phyloP scores from a whole-genome alignment of 2,113 vertebrate genomes.

The Odocoileus hemionus region DNA sequence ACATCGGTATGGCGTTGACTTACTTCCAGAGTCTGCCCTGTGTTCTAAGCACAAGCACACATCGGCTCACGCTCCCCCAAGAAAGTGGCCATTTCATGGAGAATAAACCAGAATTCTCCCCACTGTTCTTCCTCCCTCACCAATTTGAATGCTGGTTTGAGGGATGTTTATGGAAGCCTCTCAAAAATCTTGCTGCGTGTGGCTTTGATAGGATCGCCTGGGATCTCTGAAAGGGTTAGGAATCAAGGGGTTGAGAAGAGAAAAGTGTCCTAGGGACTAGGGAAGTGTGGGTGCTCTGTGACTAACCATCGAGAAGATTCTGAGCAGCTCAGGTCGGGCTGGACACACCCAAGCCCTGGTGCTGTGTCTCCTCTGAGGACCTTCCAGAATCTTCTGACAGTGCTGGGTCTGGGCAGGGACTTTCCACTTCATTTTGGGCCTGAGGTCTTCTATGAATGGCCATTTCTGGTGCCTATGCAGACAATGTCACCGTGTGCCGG shows the following conservation, averaged over 20 bases:
- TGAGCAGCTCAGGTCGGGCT: not conserved
- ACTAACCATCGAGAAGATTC: not conserved
- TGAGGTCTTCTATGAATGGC: not conserved
- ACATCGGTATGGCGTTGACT: not conserved
- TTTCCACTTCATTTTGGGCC: not conserved
- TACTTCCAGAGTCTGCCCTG: not conserved
- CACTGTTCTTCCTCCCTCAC: not conserved
- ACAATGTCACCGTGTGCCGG: rapidly evolving
- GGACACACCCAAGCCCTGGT: not conserved
- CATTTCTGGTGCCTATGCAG: not conserved
- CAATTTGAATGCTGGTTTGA: not conserved
- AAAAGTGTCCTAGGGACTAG: not conserved
- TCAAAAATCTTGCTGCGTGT: not conserved
- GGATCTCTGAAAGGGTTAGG: not conserved
- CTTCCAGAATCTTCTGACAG: not conserved
- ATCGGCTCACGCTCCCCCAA: not conserved
- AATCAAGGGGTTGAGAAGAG: not conserved
- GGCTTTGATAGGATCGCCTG: not conserved
- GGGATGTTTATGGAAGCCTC: not conserved
- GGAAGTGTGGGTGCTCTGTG: not conserved
- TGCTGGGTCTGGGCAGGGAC: not conserved
- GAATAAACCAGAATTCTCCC: not conserved
- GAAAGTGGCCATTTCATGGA: not conserved
- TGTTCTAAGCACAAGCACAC: not conserved
- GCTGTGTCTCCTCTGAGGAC: not conserved